Evolutionary conservation across 2,113 vertebrate genomes (phyloP).

Genomic region (Chionis minor): DNA sequence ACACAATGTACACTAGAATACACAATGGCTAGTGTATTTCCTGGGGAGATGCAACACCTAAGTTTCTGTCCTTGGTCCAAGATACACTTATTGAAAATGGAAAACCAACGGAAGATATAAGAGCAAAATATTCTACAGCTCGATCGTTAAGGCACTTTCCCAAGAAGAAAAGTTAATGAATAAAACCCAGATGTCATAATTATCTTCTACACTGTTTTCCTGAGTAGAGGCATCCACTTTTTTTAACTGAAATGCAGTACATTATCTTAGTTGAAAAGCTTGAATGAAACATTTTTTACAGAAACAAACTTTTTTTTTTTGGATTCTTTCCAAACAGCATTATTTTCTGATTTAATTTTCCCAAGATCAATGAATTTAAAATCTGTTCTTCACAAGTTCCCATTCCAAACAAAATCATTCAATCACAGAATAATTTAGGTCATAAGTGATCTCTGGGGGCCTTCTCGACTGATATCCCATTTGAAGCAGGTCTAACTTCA

Average conservation of each 20-base stretch:
- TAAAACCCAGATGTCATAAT: neutral
- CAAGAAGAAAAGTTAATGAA: neutral
- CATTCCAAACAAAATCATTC: neutral
- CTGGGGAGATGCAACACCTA: neutral
- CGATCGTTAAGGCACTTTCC: neutral
- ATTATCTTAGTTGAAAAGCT: neutral
- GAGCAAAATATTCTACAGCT: neutral
- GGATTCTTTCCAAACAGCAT: neutral
- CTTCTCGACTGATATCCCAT: neutral
- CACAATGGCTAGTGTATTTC: neutral
- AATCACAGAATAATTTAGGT: neutral
- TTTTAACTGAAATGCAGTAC: neutral
- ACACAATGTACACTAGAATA: no score
- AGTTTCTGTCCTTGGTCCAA: neutral
- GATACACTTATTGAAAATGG: neutral
- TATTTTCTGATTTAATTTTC: neutral
- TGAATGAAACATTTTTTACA: neutral
- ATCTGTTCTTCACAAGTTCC: neutral
- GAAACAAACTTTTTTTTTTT: neutral
- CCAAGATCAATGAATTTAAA: neutral
- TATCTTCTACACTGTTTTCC: neutral
- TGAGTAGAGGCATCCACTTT: neutral
- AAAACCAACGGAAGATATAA: neutral
- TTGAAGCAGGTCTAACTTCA: neutral
- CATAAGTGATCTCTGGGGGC: neutral